These are phyloP conservation scores for Pandemis cinnamomeana DNA, from an alignment of 2,888 invertebrate species.

Conservation along the genomic window DNA sequence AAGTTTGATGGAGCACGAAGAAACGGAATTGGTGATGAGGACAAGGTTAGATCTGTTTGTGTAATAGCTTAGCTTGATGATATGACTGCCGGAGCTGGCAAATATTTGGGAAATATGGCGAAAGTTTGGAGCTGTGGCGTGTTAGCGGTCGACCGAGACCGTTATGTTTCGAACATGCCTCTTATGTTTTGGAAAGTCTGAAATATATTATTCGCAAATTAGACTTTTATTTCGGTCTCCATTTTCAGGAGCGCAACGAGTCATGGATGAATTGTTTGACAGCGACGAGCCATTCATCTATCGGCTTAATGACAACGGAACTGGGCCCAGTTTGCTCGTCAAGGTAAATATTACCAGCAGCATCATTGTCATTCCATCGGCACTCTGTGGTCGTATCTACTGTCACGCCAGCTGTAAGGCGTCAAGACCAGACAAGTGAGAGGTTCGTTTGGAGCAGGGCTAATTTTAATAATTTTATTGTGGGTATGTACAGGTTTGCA, in stretches of 20 bases:
- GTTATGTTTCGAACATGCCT: slow-evolving; percentile 9
- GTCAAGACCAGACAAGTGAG: not conserved
- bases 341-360: slow-evolving; percentile 82
- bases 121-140: slow-evolving; percentile 19
- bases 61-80: not conserved
- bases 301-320: slow-evolving; percentile 89
- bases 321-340: slow-evolving; percentile 88
- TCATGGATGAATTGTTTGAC: slow-evolving; percentile 74
- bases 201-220: not conserved
- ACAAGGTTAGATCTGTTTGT: slow-evolving; percentile 46
- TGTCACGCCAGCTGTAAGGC: not conserved
- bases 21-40: slow-evolving; percentile 44
- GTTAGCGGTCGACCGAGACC: slow-evolving; percentile 13
- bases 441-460: too few species aligned
- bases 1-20: slow-evolving; percentile 38
- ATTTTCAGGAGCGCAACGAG: slow-evolving; percentile 43
- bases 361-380: not conserved
- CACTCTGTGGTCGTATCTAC: not conserved
- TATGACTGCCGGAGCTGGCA: not conserved
- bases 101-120: slow-evolving; percentile 1
- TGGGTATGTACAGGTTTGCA: slow-evolving; percentile 84
- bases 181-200: slow-evolving; percentile 6
- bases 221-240: slow-evolving; percentile 17
- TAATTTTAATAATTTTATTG: not conserved
- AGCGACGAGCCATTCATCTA: slow-evolving; percentile 89